Evolutionary conservation across 2,113 vertebrate genomes (phyloP), one percentile per base, ranked within the genome.

Genomic region (Xiphophorus hellerii): DNA sequence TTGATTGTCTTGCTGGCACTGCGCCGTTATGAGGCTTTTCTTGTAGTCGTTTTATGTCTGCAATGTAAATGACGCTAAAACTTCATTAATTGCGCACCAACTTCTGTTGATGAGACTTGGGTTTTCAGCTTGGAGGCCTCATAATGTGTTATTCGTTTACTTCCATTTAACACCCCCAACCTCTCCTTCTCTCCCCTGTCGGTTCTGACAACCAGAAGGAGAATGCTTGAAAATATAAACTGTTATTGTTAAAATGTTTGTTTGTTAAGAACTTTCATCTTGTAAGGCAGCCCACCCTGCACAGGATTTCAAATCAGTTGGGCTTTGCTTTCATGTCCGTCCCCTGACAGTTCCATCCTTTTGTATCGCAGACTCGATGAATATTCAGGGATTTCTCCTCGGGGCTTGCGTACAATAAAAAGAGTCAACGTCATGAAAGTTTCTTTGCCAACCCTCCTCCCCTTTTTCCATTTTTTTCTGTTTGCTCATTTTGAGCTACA

Each of bases 201-300:
- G 74, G 68, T 79, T 89, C 83, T 88, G 78, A 81, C 87, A 92
- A 85, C 72, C 88, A 90, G 91, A 90, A 91, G 88, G 77, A 89
- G 84, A 93, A 91, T 84, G 84, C 85, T 87, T 80, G 83, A 92
- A 91, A 92, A 92, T 92, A 92, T 92, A 90, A 94, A 94, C 91
- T 92, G 89, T 94, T 94, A 93, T 94, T 94, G 93, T 93, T 94
- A 93, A 93, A 92, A 94, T 94, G 94, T 94, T 95, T 94, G 92
- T 93, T 94, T 94, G 94, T 88, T 88, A 85, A 93, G 90, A 94
- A 95, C 93, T 95, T 95, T 95, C 91, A 95, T 95, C 93, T 95
- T 84, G 89, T 91, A 90, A 86, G 80, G 90, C 93, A 89, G 89
- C 93, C 95, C 93, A 91, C 93, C 93, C 93, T 94, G 87, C 89